Percentiles rank a stretch among this genome's conserved stretches.
Evolutionary conservation across 2,113 vertebrate genomes (phyloP).

Genomic region (Rousettus leschenaultii): DNA sequence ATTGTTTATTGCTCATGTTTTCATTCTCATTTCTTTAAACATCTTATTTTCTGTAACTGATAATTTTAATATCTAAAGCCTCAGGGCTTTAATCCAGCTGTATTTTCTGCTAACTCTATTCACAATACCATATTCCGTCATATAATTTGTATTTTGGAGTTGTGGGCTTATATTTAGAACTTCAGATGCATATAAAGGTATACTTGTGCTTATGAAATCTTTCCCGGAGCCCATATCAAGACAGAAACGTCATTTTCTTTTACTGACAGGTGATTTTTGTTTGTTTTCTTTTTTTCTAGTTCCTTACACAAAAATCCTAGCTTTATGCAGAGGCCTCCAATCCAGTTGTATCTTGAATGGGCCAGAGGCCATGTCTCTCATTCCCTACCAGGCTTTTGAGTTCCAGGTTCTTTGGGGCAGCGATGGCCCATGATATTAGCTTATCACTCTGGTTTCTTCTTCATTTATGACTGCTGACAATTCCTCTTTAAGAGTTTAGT

Average conservation of each 20-base stretch:
- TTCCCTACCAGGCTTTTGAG: background rate
- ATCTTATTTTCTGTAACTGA: background rate
- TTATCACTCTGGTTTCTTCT: background rate
- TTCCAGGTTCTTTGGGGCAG: background rate
- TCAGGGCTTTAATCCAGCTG: background rate
- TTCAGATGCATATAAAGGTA: background rate
- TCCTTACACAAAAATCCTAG: background rate
- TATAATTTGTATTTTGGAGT: background rate
- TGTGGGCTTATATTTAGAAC: slow-evolving; percentile 14
- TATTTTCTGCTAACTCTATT: background rate
- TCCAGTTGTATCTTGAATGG: background rate
- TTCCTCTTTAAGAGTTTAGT: background rate
- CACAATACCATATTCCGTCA: background rate
- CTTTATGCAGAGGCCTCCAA: background rate
- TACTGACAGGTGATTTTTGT: background rate
- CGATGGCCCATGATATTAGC: background rate
- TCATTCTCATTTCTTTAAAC: background rate
- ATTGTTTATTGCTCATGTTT: background rate
- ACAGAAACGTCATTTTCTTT: background rate
- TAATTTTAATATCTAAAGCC: background rate
- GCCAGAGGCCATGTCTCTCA: background rate
- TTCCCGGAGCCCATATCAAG: background rate
- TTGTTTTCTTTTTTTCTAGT: background rate
- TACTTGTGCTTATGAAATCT: background rate
- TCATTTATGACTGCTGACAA: background rate